A percentile compares a stretch with the other conserved stretches of the same genome.
phyloP scores from a whole-genome alignment of 2,797 vertebrate species.

The Parambassis ranga region DNA sequence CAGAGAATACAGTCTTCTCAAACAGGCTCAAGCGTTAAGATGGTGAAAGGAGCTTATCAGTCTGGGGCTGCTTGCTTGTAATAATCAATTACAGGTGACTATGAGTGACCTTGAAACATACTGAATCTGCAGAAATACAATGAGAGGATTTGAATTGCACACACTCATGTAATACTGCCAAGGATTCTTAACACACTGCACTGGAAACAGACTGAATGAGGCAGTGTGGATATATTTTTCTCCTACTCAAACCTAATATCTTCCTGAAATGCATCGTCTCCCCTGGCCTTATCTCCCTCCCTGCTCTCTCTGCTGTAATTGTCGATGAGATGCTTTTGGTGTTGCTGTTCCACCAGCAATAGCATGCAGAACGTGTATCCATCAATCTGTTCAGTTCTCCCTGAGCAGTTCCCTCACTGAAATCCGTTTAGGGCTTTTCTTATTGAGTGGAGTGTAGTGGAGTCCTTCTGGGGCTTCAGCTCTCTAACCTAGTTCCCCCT shows the following conservation, averaged over 20 bases:
- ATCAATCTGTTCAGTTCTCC: constrained; percentile 85
- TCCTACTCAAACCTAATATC: constrained; percentile 65
- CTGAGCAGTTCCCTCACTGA: constrained; percentile 81
- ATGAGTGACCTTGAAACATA: constrained; percentile 73
- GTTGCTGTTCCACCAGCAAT: constrained; percentile 75
- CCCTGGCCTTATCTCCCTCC: constrained; percentile 66
- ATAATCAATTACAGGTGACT: constrained; percentile 78
- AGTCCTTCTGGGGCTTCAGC: constrained; percentile 82
- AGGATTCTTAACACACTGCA: constrained; percentile 48
- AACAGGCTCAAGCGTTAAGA: constrained; percentile 57
- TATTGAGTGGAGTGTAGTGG: constrained; percentile 80
- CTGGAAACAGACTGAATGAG: constrained; percentile 48
- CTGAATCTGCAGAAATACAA: constrained; percentile 72
- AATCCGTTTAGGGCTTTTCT: constrained; percentile 84
- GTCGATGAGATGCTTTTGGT: constrained; percentile 79
- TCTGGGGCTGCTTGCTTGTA: constrained; percentile 62
- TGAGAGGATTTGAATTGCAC: constrained; percentile 72
- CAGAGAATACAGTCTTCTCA: constrained; percentile 56
- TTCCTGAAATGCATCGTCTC: constrained; percentile 70
- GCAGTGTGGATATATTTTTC: constrained; percentile 57
- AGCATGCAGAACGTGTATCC: constrained; percentile 85
- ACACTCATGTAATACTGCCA: constrained; percentile 51
- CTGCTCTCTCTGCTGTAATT: constrained; percentile 78
- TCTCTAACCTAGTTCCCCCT: constrained; percentile 83
- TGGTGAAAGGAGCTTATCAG: constrained; percentile 69